Percentiles rank a stretch among this genome's conserved stretches.
These are phyloP conservation scores for Cyclopterus lumpus DNA, from an alignment of 2,797 vertebrate species.

Conservation along the genomic window DNA sequence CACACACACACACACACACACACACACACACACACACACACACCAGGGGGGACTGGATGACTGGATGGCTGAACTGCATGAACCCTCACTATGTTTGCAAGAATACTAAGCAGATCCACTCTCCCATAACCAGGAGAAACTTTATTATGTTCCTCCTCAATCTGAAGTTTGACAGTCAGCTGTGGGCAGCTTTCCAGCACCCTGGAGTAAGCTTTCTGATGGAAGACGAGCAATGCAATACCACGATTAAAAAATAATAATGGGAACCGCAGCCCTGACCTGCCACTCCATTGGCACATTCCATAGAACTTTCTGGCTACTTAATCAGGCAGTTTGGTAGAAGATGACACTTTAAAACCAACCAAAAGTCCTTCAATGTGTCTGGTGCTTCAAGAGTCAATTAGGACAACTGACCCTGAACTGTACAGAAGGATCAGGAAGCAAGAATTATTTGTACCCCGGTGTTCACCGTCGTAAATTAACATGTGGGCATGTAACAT, in stretches of 20 bases:
- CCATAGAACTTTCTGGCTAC: background rate
- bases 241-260: background rate
- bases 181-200: background rate
- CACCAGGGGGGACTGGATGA: background rate
- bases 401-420: background rate
- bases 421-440: background rate
- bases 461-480: background rate
- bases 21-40: too few species aligned
- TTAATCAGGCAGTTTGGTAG: background rate
- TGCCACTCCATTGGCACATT: background rate
- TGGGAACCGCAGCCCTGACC: background rate
- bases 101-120: slow-evolving; percentile 6
- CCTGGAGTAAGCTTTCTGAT: background rate
- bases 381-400: slow-evolving; percentile 1
- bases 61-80: slow-evolving; percentile 16
- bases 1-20: too few species aligned
- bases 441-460: background rate
- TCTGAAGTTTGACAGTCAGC: slow-evolving; percentile 5
- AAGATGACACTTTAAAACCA: background rate
- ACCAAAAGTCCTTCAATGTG: background rate
- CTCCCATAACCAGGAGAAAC: background rate
- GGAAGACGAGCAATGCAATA: background rate
- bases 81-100: slow-evolving; percentile 2
- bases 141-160: slow-evolving; percentile 1
- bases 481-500: background rate